Conservation (phyloP, 2,113 vertebrate genomes). For the Campylomormyrus numenius region DNA sequence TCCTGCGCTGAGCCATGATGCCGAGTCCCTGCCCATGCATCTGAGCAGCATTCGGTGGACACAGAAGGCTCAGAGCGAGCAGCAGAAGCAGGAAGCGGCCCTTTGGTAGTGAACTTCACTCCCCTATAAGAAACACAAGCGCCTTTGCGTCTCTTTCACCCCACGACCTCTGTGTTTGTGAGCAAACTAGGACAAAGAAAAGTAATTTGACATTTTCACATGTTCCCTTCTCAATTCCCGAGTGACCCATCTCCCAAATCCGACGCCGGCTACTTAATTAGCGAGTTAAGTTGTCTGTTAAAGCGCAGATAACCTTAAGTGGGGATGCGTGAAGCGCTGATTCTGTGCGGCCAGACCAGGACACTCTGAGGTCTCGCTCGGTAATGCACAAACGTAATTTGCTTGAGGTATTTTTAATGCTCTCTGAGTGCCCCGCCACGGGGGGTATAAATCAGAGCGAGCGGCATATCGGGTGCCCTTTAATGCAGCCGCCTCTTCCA, state of each 20-base stretch:
- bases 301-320: conserved; percentile 27
- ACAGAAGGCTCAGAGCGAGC: not conserved
- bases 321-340: not conserved
- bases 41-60: not conserved
- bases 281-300: conserved; percentile 33
- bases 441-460: not conserved
- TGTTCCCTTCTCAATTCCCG: not conserved
- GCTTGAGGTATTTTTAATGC: not conserved
- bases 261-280: conserved; percentile 28
- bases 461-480: not conserved
- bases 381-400: not conserved
- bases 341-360: not conserved
- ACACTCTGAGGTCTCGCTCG: not conserved
- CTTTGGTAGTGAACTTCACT: not conserved
- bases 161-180: not conserved
- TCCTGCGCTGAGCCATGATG: not conserved
- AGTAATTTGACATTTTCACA: not conserved
- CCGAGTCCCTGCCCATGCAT: not conserved
- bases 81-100: not conserved
- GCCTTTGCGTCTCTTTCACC: not conserved
- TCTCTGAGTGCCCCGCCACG: not conserved
- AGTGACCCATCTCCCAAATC: not conserved
- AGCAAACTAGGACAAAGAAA: not conserved
- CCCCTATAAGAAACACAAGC: not conserved
- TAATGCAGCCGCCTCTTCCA: not conserved